These are phyloP conservation scores for Neuroterus valhalla DNA, from an alignment of 1,140 invertebrate genomes.

Conservation along the genomic window DNA sequence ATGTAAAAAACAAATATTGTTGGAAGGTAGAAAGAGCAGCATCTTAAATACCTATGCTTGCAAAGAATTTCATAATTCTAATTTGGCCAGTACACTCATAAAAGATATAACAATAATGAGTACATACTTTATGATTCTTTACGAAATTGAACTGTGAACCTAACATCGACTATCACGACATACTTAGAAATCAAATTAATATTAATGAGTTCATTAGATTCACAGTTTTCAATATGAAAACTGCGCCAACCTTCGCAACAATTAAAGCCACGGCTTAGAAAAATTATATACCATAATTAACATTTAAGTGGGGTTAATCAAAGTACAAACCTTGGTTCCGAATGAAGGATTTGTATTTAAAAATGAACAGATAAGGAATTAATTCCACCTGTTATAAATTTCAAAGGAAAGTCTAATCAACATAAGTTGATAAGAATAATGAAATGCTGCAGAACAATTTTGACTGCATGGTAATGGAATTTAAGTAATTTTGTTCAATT, in stretches of 20 bases:
- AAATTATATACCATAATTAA: neutral
- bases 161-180: neutral
- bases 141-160: neutral
- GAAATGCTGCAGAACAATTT: too few relatives aligned
- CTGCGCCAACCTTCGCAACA: neutral
- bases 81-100: too few relatives aligned
- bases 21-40: too few relatives aligned
- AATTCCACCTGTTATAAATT: neutral
- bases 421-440: too few relatives aligned
- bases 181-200: neutral
- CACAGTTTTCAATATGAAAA: neutral
- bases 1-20: too few relatives aligned
- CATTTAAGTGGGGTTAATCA: neutral
- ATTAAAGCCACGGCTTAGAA: neutral
- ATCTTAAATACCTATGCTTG: too few relatives aligned
- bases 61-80: too few relatives aligned
- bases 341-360: neutral
- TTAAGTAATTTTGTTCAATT: too few relatives aligned
- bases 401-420: too few relatives aligned
- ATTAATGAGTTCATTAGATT: neutral
- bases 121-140: too few relatives aligned
- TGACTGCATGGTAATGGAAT: too few relatives aligned
- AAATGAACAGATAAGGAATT: neutral
- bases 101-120: too few relatives aligned
- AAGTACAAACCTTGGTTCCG: neutral